phyloP scores from a whole-genome alignment of 37 sponge, comb jelly and placozoan genomes.

The Cladorhizidae sp. region DNA sequence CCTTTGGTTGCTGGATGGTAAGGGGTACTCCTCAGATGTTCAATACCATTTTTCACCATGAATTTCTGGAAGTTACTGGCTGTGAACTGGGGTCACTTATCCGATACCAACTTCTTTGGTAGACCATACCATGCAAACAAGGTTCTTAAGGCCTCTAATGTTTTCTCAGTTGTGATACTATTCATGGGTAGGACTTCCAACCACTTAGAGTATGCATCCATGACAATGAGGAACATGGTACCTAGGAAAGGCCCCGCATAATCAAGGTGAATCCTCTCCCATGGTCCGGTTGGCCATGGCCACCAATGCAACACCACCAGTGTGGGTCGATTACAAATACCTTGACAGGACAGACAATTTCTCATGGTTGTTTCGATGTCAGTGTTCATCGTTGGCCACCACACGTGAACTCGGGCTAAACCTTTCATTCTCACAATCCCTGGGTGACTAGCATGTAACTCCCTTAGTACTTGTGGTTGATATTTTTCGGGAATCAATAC shows the following conservation, averaged over 20 bases:
- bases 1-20: constrained; percentile 25
- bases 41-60: background rate
- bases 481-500: no score
- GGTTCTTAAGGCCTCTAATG: background rate
- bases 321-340: background rate
- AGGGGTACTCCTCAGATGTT: background rate
- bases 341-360: background rate
- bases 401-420: no score
- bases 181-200: background rate
- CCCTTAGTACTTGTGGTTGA: no score
- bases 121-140: constrained; percentile 31
- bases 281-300: constrained; percentile 1
- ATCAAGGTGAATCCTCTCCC: background rate
- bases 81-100: constrained; percentile 19
- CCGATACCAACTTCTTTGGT: constrained; percentile 19
- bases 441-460: no score
- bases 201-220: constrained; percentile 19
- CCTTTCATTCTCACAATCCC: background rate
- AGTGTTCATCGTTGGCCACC: background rate
- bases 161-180: constrained; percentile 1
- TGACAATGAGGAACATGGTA: background rate
- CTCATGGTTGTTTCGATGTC: no score
- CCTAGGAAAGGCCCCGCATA: background rate
- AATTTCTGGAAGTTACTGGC: background rate
- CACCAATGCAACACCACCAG: background rate